phyloP scores from a whole-genome alignment of 2,113 vertebrate species.

The Cryptotis parvus region DNA sequence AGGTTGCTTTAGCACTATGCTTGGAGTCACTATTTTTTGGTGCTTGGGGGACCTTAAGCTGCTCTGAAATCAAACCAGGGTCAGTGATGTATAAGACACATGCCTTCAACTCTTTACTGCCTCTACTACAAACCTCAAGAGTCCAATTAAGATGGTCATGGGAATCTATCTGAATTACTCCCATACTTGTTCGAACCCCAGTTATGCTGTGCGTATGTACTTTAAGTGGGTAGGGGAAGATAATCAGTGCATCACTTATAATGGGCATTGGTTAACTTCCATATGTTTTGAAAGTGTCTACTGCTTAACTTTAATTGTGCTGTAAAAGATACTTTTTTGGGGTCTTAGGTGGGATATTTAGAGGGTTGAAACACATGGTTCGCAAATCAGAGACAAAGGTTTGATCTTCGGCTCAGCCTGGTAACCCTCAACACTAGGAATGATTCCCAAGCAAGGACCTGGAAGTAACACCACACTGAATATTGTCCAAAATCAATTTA shows the following conservation, averaged over 20 bases:
- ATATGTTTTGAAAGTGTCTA: background rate
- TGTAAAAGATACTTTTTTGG: background rate
- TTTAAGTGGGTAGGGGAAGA: background rate
- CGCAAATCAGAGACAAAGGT: too few species aligned
- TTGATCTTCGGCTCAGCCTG: too few species aligned
- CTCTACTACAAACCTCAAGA: too few species aligned
- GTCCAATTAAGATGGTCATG: background rate
- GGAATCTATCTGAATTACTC: background rate
- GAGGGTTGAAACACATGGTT: background rate
- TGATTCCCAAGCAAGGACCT: too few species aligned
- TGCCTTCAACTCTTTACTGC: too few species aligned
- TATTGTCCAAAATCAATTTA: background rate
- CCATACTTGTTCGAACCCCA: background rate
- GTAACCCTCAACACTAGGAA: too few species aligned
- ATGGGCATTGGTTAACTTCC: background rate
- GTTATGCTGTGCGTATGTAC: background rate
- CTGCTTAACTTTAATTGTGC: constrained; percentile 27
- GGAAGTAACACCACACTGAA: too few species aligned
- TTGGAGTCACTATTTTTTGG: too few species aligned
- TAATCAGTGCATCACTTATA: background rate
- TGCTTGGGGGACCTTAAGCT: too few species aligned
- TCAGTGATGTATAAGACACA: too few species aligned
- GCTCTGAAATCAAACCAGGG: too few species aligned
- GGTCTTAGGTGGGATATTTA: background rate
- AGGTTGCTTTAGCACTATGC: too few species aligned